Percentiles rank a stretch among this genome's conserved stretches.
These are phyloP conservation scores for Tortricodes alternella DNA, from an alignment of 2,888 invertebrate species.

Conservation along the genomic window DNA sequence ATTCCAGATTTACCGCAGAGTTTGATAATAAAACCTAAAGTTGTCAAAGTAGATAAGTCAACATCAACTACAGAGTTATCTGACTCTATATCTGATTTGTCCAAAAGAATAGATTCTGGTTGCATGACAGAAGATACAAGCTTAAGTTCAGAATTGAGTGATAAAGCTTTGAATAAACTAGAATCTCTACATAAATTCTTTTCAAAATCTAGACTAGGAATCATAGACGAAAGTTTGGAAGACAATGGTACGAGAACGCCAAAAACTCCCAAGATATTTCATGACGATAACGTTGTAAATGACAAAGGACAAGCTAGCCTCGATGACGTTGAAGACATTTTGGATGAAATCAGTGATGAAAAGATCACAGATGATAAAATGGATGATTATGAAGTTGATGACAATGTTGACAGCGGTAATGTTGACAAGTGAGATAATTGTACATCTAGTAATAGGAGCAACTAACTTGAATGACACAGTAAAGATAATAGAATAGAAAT, in stretches of 20 bases:
- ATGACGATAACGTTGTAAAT: constrained; percentile 34
- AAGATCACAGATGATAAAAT: constrained; percentile 31
- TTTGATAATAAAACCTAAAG: constrained; percentile 69
- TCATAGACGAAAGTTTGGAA: constrained; percentile 72
- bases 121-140: constrained; percentile 73
- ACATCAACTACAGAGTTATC: constrained; percentile 74
- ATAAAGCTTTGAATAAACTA: constrained; percentile 68
- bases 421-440: constrained; percentile 24
- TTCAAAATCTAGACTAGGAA: constrained; percentile 71
- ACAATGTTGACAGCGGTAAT: constrained; percentile 21
- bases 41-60: constrained; percentile 66
- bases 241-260: constrained; percentile 54
- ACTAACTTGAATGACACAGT: neutral
- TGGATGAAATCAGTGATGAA: constrained; percentile 55
- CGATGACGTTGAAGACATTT: constrained; percentile 73
- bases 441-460: neutral
- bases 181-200: constrained; percentile 74
- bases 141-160: constrained; percentile 59
- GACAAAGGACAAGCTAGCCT: constrained; percentile 69
- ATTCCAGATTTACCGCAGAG: constrained; percentile 75
- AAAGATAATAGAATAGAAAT: neutral
- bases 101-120: constrained; percentile 62
- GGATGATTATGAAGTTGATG: constrained; percentile 28
- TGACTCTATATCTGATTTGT: constrained; percentile 64
- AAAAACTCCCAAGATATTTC: constrained; percentile 42